Evolutionary conservation across 2,113 vertebrate species (phyloP).

Genomic region (Craseonycteris thonglongyai): DNA sequence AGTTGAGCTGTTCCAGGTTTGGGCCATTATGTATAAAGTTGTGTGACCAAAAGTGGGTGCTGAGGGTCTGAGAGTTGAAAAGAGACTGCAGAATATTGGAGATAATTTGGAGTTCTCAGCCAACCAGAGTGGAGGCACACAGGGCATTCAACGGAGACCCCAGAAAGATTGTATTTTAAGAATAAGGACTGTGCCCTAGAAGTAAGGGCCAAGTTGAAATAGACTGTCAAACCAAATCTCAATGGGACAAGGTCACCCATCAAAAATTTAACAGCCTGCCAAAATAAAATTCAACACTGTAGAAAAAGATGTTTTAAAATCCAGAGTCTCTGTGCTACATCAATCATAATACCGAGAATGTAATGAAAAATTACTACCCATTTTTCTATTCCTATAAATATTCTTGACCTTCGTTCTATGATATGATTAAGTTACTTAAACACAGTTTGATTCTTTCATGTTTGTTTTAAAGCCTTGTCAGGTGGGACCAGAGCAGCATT

Average conservation of each 20-base stretch:
- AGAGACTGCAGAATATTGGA: not conserved
- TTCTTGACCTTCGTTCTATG: not conserved
- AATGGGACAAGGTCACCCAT: not conserved
- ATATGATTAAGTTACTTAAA: not conserved
- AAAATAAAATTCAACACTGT: not conserved
- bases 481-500: not conserved
- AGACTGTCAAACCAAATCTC: not conserved
- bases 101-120: not conserved
- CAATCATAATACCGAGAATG: not conserved
- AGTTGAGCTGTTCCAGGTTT: not conserved
- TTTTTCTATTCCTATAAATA: conserved; percentile 11
- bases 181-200: not conserved
- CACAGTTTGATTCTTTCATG: not conserved
- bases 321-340: not conserved
- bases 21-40: not conserved
- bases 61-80: not conserved
- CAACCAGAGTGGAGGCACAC: not conserved
- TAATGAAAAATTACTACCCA: not conserved
- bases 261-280: not conserved
- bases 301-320: not conserved
- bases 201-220: not conserved
- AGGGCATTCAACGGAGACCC: not conserved
- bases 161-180: not conserved
- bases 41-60: not conserved
- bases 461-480: not conserved